Evolutionary conservation across 2,888 invertebrate species (phyloP).

Genomic region (Lasioglossum malachurum): DNA sequence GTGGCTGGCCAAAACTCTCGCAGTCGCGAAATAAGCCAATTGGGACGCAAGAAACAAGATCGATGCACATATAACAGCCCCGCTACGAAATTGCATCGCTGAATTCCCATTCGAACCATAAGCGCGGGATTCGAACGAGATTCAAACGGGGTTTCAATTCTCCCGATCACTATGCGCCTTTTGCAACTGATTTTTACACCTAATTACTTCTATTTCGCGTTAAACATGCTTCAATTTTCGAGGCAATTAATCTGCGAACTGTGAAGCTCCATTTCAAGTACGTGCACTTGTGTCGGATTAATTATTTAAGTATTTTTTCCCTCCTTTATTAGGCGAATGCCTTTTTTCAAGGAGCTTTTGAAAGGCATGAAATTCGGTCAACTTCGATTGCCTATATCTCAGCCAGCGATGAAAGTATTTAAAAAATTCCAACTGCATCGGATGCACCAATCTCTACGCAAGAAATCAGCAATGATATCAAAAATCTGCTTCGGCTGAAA

Average conservation of each 20-base stretch:
- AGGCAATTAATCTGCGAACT: too few relatives aligned
- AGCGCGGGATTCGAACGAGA: neutral
- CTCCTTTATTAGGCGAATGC: too few relatives aligned
- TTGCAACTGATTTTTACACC: neutral
- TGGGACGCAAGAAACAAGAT: conserved; percentile 19
- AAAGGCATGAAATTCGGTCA: fast-evolving
- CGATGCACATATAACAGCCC: conserved; percentile 1
- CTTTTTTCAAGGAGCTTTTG: too few relatives aligned
- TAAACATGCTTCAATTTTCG: too few relatives aligned
- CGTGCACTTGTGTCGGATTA: too few relatives aligned
- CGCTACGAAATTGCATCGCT: conserved; percentile 37
- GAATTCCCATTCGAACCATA: conserved; percentile 1
- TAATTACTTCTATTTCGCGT: too few relatives aligned
- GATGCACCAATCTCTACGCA: too few relatives aligned
- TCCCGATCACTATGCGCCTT: neutral
- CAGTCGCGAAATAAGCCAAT: conserved; percentile 45
- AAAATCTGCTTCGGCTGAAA: neutral
- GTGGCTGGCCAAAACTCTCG: conserved; percentile 8
- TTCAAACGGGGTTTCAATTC: neutral
- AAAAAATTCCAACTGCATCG: neutral
- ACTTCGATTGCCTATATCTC: too few relatives aligned
- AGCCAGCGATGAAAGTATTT: too few relatives aligned
- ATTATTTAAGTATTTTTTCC: too few relatives aligned
- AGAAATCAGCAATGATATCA: too few relatives aligned
- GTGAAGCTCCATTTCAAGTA: too few relatives aligned